Conservation (phyloP, 2,888 invertebrate genomes). For the Drosophila rubida region DNA sequence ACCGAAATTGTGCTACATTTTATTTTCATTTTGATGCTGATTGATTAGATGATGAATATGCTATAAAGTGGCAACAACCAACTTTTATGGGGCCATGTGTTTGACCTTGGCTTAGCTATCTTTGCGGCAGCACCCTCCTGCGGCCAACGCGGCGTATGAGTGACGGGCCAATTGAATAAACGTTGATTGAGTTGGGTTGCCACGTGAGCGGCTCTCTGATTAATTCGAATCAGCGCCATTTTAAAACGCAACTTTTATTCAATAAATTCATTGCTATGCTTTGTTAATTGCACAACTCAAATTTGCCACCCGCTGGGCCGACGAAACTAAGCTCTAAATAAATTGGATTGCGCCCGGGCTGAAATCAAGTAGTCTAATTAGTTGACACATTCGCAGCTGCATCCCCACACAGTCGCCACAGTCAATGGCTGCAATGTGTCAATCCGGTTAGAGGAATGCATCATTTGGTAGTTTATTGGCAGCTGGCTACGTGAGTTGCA, state of each 20-base stretch:
- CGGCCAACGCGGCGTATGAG: conserved; percentile 45
- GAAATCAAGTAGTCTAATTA: conserved; percentile 8
- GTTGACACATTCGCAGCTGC: conserved; percentile 3
- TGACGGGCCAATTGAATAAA: conserved; percentile 53
- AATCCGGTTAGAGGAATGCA: conserved; percentile 5
- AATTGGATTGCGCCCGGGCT: neutral
- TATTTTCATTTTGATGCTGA: conserved; percentile 67
- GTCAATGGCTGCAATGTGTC: conserved; percentile 5
- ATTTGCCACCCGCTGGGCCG: neutral
- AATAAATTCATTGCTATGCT: too few relatives aligned
- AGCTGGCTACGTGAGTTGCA: conserved; percentile 41
- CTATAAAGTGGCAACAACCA: conserved; percentile 21
- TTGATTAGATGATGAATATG: conserved; percentile 62
- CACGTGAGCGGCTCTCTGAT: conserved; percentile 34
- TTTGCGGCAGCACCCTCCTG: conserved; percentile 1
- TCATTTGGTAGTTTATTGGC: conserved; percentile 23
- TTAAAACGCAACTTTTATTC: too few relatives aligned
- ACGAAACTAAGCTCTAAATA: neutral
- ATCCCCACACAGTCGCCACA: neutral
- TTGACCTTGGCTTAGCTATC: conserved; percentile 44
- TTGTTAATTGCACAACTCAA: neutral
- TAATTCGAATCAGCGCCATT: conserved; percentile 33
- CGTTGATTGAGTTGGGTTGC: conserved; percentile 56
- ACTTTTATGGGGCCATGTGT: conserved; percentile 26
- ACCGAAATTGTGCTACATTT: conserved; percentile 50